phyloP scores from a whole-genome alignment of 1,140 invertebrate species.

The Ruditapes philippinarum region DNA sequence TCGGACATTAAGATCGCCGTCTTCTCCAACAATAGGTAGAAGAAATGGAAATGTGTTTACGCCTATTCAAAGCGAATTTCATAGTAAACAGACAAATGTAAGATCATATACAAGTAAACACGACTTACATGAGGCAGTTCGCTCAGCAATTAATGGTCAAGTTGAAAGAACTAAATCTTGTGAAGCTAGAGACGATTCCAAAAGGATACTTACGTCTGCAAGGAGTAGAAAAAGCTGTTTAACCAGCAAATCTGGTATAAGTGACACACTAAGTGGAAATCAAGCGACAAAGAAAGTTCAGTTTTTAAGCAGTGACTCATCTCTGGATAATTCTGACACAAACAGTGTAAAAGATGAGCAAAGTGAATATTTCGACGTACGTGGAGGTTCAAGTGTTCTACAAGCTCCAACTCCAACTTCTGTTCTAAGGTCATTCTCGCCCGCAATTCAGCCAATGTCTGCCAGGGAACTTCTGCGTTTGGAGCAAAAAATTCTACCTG shows the following conservation, averaged over 20 bases:
- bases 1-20: background rate
- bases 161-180: background rate
- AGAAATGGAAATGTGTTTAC: background rate
- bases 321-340: background rate
- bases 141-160: slow-evolving; percentile 19
- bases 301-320: slow-evolving; percentile 12
- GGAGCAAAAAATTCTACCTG: slow-evolving; percentile 27
- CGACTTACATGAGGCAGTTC: slow-evolving; percentile 21
- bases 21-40: background rate
- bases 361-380: background rate
- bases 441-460: slow-evolving; percentile 28
- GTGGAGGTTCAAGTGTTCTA: slow-evolving; percentile 38
- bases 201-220: background rate
- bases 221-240: slow-evolving; percentile 9
- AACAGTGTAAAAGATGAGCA: background rate
- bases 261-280: background rate
- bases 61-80: background rate
- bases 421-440: background rate
- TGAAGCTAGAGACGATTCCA: background rate
- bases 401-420: background rate
- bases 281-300: slow-evolving; percentile 19
- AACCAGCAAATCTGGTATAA: background rate
- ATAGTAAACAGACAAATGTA: background rate
- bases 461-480: slow-evolving; percentile 9
- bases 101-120: slow-evolving; percentile 14